A percentile compares a stretch with the other conserved stretches of the same genome.
Evolutionary conservation across 2,113 vertebrate species (phyloP).

Genomic region (Tragelaphus buxtoni): DNA sequence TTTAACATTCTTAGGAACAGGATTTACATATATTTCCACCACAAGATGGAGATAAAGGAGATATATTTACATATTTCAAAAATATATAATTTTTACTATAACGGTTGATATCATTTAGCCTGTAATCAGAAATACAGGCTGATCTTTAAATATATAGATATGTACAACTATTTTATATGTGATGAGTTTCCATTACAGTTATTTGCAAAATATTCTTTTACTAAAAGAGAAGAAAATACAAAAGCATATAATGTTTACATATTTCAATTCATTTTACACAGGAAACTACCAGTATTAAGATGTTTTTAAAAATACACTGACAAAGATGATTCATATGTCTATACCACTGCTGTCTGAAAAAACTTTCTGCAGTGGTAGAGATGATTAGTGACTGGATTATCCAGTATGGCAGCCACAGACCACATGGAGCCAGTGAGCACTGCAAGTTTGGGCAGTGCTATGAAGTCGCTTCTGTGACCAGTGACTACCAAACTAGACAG

Average conservation of each 20-base stretch:
- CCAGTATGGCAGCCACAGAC: not conserved
- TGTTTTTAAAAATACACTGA: not conserved
- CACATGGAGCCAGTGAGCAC: not conserved
- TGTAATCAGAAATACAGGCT: conserved; percentile 23
- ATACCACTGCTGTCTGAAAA: not conserved
- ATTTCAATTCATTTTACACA: not conserved
- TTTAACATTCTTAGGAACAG: not conserved
- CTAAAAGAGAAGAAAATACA: not conserved
- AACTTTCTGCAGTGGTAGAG: not conserved
- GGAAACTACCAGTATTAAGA: not conserved
- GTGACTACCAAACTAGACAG: not conserved
- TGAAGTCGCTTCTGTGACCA: not conserved
- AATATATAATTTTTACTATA: not conserved
- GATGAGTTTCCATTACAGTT: not conserved
- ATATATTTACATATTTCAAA: conserved; percentile 1
- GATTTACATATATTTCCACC: conserved; percentile 49
- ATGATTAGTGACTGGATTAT: not conserved
- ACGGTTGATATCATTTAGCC: not conserved
- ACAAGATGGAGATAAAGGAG: conserved; percentile 76
- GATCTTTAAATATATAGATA: not conserved
- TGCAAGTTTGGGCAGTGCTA: not conserved
- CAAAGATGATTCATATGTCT: not conserved
- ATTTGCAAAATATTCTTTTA: conserved; percentile 27
- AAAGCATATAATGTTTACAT: not conserved
- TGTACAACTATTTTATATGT: not conserved